Evolutionary conservation across 1,140 invertebrate genomes (phyloP).

Genomic region (Drosophila nannoptera): DNA sequence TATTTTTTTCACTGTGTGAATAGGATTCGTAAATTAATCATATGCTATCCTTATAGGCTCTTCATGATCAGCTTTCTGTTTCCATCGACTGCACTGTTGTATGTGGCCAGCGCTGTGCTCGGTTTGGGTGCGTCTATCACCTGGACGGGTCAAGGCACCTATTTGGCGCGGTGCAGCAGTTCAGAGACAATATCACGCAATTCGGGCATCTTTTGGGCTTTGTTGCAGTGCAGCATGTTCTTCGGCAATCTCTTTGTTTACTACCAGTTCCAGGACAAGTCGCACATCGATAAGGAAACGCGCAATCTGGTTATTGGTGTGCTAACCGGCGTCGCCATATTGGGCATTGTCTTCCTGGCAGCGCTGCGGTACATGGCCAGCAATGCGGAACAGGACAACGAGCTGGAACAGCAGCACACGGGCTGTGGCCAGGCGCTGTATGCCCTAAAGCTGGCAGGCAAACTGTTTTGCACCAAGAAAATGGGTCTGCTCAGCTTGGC

Average conservation of each 20-base stretch:
- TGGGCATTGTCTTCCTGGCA: conserved; percentile 86
- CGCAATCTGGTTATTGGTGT: conserved; percentile 88
- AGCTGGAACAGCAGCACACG: conserved; percentile 81
- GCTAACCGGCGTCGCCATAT: conserved; percentile 83
- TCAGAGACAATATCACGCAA: conserved; percentile 93
- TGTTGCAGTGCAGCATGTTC: conserved; percentile 94
- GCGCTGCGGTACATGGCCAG: conserved; percentile 83
- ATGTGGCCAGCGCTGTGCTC: conserved; percentile 89
- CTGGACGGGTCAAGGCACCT: conserved; percentile 96
- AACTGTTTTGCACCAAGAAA: conserved; percentile 87
- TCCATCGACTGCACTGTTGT: conserved; percentile 90
- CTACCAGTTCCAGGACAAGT: conserved; percentile 90
- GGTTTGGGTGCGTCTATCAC: conserved; percentile 93
- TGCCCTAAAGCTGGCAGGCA: conserved; percentile 87
- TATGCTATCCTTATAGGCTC: conserved; percentile 80
- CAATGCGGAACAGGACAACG: conserved; percentile 80
- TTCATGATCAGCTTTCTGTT: conserved; percentile 91
- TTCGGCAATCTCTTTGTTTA: conserved; percentile 96
- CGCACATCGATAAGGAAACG: conserved; percentile 83
- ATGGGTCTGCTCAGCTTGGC: conserved; percentile 92
- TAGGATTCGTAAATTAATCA: background rate
- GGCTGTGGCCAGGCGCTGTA: conserved; percentile 82
- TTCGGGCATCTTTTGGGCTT: conserved; percentile 97
- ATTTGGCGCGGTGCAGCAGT: conserved; percentile 94
- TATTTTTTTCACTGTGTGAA: no score